These are phyloP conservation scores for Diorhabda carinulata DNA, from an alignment of 1,140 invertebrate genomes.

Conservation along the genomic window DNA sequence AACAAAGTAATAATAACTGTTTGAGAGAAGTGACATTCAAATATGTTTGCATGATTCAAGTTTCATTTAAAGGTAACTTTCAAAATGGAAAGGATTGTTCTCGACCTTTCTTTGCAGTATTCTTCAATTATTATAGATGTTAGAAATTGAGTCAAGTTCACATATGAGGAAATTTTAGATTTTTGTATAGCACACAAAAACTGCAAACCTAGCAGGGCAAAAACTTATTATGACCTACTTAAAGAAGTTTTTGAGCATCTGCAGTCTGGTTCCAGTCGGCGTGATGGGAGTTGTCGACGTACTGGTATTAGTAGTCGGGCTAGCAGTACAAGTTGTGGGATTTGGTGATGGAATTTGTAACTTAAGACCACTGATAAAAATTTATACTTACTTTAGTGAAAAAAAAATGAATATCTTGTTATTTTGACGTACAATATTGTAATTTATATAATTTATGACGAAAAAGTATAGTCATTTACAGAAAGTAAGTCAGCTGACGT, in stretches of 20 bases:
- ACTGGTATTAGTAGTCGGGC: constrained; percentile 41
- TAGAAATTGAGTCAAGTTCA: not conserved
- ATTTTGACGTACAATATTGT: too few relatives aligned
- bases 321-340: constrained; percentile 32
- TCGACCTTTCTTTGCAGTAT: too few relatives aligned
- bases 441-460: too few relatives aligned
- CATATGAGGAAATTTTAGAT: not conserved
- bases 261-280: constrained; percentile 67
- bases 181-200: constrained; percentile 8
- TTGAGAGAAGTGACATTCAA: too few relatives aligned
- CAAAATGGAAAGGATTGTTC: too few relatives aligned
- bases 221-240: constrained; percentile 62
- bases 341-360: constrained; percentile 12
- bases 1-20: too few relatives aligned
- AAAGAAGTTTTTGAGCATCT: constrained; percentile 94
- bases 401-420: too few relatives aligned
- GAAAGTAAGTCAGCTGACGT: too few relatives aligned
- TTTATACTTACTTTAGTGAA: not conserved
- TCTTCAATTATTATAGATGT: not conserved
- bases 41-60: too few relatives aligned
- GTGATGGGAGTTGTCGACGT: constrained; percentile 53
- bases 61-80: too few relatives aligned
- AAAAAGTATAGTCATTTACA: too few relatives aligned
- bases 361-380: constrained; percentile 24
- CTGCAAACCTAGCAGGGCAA: not conserved